Percentiles rank a stretch among this genome's conserved stretches.
phyloP scores from a whole-genome alignment of 2,888 invertebrate species.

The Agriopis leucophaearia region DNA sequence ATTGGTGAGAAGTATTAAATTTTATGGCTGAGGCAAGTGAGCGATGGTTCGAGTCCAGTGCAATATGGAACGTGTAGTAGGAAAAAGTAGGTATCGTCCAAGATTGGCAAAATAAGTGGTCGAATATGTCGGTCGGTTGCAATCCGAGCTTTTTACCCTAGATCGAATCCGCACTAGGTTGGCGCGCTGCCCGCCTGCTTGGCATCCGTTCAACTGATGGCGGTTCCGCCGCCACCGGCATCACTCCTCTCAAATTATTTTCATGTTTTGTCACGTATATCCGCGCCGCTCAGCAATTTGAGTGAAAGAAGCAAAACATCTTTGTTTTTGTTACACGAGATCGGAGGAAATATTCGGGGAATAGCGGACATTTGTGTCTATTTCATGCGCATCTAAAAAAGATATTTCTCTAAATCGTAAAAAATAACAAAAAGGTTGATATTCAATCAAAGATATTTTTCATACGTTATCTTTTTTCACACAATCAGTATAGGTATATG shows the following conservation, averaged over 20 bases:
- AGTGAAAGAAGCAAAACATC: slow-evolving; percentile 23
- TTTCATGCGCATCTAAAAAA: neutral
- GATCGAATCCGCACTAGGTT: slow-evolving; percentile 16
- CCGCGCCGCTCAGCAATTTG: slow-evolving; percentile 12
- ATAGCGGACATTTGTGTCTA: neutral
- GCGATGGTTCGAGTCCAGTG: no score
- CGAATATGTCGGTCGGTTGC: slow-evolving; percentile 17
- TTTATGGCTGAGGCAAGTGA: no score
- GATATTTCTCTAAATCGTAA: neutral
- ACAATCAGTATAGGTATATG: no score
- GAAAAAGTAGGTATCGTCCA: neutral
- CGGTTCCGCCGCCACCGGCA: slow-evolving; percentile 5
- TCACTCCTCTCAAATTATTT: slow-evolving; percentile 44
- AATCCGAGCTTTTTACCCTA: slow-evolving; percentile 27
- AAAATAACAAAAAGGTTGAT: neutral
- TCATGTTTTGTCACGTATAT: slow-evolving; percentile 46
- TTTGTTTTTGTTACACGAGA: slow-evolving; percentile 26
- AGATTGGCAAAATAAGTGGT: neutral
- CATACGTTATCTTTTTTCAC: no score
- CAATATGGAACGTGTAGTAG: no score
- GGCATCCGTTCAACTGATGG: slow-evolving; percentile 33
- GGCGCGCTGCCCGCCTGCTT: slow-evolving; percentile 23
- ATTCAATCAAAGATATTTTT: neutral
- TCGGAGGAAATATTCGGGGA: slow-evolving; percentile 9
- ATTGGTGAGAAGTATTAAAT: no score